These are phyloP conservation scores for Drosophila sechellia DNA, from an alignment of 1,140 invertebrate genomes.

Conservation along the genomic window DNA sequence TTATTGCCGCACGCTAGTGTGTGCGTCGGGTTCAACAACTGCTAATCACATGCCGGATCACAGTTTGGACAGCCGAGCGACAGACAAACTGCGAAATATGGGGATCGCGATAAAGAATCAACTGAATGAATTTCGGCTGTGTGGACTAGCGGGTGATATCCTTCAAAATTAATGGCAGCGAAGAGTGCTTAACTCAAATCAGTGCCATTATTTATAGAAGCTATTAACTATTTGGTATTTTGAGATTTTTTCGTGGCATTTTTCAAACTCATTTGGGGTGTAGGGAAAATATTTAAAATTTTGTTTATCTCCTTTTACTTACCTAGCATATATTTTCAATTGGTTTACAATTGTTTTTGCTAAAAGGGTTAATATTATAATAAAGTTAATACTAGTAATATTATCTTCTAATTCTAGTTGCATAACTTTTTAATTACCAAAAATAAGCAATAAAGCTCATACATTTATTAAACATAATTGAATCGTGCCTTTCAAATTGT, in stretches of 20 bases:
- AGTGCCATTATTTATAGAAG: slow-evolving; percentile 29
- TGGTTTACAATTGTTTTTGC: no score
- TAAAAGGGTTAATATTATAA: no score
- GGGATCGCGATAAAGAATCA: slow-evolving; percentile 15
- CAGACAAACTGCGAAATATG: slow-evolving; percentile 26
- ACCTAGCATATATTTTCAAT: no score
- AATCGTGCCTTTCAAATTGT: not conserved
- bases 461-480: no score
- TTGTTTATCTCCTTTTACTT: no score
- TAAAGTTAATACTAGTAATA: no score
- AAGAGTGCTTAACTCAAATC: slow-evolving; percentile 30
- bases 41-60: slow-evolving; percentile 71
- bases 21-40: slow-evolving; percentile 72
- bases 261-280: slow-evolving; percentile 5
- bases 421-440: no score
- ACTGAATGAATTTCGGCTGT: slow-evolving; percentile 23
- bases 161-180: slow-evolving; percentile 31
- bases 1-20: slow-evolving; percentile 29
- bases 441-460: no score
- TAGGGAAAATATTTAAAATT: not conserved
- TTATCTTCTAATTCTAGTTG: no score
- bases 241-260: slow-evolving; percentile 10
- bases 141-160: slow-evolving; percentile 27
- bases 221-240: slow-evolving; percentile 29
- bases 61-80: slow-evolving; percentile 26